Conservation (phyloP, 2,888 invertebrate genomes). For the Pollenia amentaria region DNA sequence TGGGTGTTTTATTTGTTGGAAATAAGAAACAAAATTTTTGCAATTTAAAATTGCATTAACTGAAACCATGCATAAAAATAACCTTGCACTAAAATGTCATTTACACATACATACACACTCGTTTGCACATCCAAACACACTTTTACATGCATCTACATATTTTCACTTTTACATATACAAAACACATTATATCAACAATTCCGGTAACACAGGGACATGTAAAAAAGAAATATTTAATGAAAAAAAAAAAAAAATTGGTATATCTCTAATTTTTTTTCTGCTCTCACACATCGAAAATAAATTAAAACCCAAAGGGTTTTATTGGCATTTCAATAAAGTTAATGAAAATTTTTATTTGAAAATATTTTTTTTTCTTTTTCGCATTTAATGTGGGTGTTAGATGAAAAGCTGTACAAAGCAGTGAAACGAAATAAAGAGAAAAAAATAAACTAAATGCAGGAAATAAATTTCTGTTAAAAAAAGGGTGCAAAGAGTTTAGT, state of each 20-base stretch:
- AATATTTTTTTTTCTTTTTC: not conserved
- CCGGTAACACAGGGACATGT: not conserved
- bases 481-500: not conserved
- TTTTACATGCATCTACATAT: not conserved
- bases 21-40: conserved; percentile 41
- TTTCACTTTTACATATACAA: not conserved
- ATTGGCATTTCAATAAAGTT: conserved; percentile 67
- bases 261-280: conserved; percentile 8
- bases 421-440: not conserved
- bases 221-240: not conserved
- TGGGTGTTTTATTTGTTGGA: not conserved
- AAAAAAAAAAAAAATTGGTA: not conserved
- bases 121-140: not conserved
- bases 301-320: conserved; percentile 60
- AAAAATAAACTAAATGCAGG: not conserved
- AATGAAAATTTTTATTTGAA: conserved; percentile 64
- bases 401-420: no score
- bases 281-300: conserved; percentile 44
- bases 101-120: conserved; percentile 4
- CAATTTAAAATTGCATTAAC: conserved; percentile 56
- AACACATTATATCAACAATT: conserved; percentile 20
- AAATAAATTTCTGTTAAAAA: not conserved
- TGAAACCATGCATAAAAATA: conserved; percentile 58
- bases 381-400: not conserved
- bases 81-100: conserved; percentile 67